Evolutionary conservation across 1,140 invertebrate genomes (phyloP).

Genomic region (Delia radicum): DNA sequence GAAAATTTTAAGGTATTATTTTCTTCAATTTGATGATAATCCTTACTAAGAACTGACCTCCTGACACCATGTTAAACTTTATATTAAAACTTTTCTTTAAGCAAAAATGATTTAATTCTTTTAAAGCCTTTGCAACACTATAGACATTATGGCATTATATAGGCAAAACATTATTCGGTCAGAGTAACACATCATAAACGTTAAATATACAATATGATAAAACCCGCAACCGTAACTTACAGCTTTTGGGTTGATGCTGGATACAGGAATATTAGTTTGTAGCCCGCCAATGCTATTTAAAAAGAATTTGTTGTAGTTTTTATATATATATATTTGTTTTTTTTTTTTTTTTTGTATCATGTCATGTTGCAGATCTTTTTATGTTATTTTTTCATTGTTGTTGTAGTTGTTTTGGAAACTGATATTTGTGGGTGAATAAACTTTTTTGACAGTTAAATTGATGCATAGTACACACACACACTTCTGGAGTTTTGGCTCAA

Average conservation of each 20-base stretch:
- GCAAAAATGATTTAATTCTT: too few species aligned
- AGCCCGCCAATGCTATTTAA: not conserved
- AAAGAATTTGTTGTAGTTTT: not conserved
- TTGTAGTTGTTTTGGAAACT: not conserved
- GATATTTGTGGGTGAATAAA: slow-evolving; percentile 22
- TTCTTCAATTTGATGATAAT: too few species aligned
- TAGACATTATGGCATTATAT: not conserved
- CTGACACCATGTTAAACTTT: too few species aligned
- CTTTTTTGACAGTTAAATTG: slow-evolving; percentile 23
- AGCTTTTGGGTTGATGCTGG: not conserved
- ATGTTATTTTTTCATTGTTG: not conserved
- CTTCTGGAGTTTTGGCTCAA: not conserved
- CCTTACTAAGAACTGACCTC: too few species aligned
- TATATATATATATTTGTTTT: not conserved
- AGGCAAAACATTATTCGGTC: not conserved
- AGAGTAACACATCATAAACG: slow-evolving; percentile 13
- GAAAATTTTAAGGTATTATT: too few species aligned
- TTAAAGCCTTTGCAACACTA: too few species aligned
- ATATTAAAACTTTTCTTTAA: too few species aligned
- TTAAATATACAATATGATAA: not conserved
- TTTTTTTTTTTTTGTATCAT: not conserved
- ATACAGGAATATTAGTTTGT: slow-evolving; percentile 12
- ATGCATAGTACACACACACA: not conserved
- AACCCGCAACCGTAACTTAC: slow-evolving; percentile 8
- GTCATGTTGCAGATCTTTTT: slow-evolving; percentile 7